Percentiles rank a stretch among this genome's conserved stretches.
Evolutionary conservation across 2,888 invertebrate species (phyloP).

Genomic region (Dasypolia templi): DNA sequence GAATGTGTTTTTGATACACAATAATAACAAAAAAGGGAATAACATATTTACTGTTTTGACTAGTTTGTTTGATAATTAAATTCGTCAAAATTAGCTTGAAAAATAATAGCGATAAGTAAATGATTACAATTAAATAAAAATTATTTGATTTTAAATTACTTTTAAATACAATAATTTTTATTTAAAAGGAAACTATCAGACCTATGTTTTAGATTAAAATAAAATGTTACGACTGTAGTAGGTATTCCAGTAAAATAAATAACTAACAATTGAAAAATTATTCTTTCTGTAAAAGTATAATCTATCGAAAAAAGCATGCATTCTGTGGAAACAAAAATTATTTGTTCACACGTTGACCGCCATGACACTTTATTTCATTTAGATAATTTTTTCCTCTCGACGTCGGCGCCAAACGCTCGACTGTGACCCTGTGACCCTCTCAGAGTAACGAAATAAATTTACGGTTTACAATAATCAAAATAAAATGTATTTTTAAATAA

Average conservation of each 20-base stretch:
- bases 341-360: not conserved
- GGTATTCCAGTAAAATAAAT: not conserved
- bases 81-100: slow-evolving; percentile 18
- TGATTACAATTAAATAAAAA: too few species aligned
- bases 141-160: too few species aligned
- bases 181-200: slow-evolving; percentile 22
- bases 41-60: slow-evolving; percentile 33
- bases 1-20: slow-evolving; percentile 47
- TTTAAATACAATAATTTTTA: slow-evolving; percentile 7
- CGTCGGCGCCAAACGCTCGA: too few species aligned
- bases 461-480: too few species aligned
- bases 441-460: too few species aligned
- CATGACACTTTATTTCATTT: not conserved
- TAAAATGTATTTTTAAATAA: too few species aligned
- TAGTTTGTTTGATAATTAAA: slow-evolving; percentile 40
- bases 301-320: not conserved
- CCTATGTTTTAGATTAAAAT: slow-evolving; percentile 24
- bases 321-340: not conserved
- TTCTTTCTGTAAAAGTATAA: not conserved
- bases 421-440: too few species aligned
- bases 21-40: not conserved
- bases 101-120: too few species aligned
- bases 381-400: not conserved
- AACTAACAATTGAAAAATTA: not conserved
- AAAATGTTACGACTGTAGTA: not conserved